Base-by-base conservation (phyloP, 2,797 vertebrate species). In the Eleutherodactylus coqui region DNA sequence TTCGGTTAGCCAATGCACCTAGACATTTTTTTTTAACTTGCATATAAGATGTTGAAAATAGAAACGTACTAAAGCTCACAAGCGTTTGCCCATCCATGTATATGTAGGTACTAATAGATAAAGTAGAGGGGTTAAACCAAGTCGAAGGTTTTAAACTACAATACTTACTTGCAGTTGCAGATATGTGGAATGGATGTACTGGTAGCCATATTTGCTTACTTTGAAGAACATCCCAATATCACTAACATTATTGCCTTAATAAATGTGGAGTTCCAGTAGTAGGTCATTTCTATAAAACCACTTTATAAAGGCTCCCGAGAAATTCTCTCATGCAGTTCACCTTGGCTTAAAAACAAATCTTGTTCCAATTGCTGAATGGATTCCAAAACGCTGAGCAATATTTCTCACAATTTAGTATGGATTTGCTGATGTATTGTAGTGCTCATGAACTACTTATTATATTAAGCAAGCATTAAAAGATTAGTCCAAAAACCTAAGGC, bases 391-490 rank as follows among this genome's bases (percentile, higher is more conserved):
- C 84, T 85, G 67, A 79, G 76, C 78, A 86, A 81, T 81, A 86
- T 81, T 73, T 64, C 75, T 79, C 67, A 85, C 84, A 86, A 60
- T 49, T 62, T 79, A 34, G 69, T 75, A 79, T 75, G 78, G 70
- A 82, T 86, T 75, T 81, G 78, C 78, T 67, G 43, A 86, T 62
- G 21, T 67, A 75, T 53, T 51, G 41, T 67, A 86, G 72, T 82
- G 78, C 85, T 82, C 64, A 76, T 76, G 32, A 76, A 86, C 43
- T 51, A 58, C 24, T 86, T 75, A 85, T 79, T 85, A 77, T 80
- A 86, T 86, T 86, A 81, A 73, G 79, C 16, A 75, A 62, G 78
- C 78, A 86, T 86, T 86, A 81, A 81, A 75, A 86, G 85, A 86
- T 81, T 81, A 86, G 58, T 38, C 10, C 24, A 75, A 58, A 34